These are phyloP conservation scores for Bungarus multicinctus DNA, from an alignment of 2,113 vertebrate species.

Conservation along the genomic window DNA sequence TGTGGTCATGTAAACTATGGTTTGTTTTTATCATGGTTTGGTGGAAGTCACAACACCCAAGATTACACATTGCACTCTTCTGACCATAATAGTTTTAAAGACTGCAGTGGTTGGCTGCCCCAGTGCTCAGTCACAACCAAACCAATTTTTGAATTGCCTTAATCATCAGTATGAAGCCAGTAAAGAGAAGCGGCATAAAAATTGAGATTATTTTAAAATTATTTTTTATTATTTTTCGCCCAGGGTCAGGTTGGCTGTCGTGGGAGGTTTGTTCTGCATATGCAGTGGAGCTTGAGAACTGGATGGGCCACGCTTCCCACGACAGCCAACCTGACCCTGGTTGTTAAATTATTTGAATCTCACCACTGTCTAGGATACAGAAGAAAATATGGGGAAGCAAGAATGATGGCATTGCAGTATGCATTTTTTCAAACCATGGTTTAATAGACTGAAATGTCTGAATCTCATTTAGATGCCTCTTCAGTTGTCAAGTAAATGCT, in stretches of 20 bases:
- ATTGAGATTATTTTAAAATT: not conserved
- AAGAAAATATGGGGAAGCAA: not conserved
- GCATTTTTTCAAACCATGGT: not conserved
- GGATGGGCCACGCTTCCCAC: too few relatives aligned
- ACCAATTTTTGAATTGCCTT: not conserved
- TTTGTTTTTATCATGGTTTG: not conserved
- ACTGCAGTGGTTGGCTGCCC: not conserved
- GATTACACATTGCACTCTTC: not conserved
- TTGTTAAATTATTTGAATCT: too few relatives aligned
- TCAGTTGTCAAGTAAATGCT: not conserved
- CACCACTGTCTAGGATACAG: not conserved
- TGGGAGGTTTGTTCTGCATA: too few relatives aligned
- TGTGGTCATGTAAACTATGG: not conserved
- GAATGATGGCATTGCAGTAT: not conserved
- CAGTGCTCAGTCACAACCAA: not conserved
- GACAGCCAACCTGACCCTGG: too few relatives aligned
- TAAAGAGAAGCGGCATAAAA: not conserved
- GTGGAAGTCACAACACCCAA: not conserved
- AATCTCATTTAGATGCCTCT: not conserved
- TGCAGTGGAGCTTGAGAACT: too few relatives aligned
- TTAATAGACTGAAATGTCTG: not conserved
- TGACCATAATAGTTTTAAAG: not conserved
- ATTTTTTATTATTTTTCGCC: too few relatives aligned
- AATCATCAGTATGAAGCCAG: not conserved
- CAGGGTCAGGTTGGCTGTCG: too few relatives aligned